Base-by-base conservation (phyloP, 2,113 vertebrate species). In the Chlorodrepanis virens region DNA sequence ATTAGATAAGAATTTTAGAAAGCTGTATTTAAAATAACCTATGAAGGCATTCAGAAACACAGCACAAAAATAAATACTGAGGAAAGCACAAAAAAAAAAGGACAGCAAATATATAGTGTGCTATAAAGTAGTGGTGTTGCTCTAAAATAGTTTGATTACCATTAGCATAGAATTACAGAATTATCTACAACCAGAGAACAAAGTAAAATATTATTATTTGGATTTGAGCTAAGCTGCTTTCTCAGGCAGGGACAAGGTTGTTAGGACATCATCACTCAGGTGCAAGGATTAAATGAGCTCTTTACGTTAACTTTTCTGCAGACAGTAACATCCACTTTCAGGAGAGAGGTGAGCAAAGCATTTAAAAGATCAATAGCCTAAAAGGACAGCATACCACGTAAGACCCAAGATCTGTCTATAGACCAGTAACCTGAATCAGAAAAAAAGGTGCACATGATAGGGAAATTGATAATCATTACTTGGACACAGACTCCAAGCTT, bases 1-100 rank as follows among this genome's bases (percentile, higher is more conserved):
- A 74, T 94, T 88, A 91, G 70, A 94, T 67, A 69, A 91, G 64
- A 95, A 95, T 92, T 95, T 91, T 93, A 52, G 90, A 92, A 89
- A 94, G 61, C 47, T 70, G 23, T 87, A 91, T 94, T 94, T 96
- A 63, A 82, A 93, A 83, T 80, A 67, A 90, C 56, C 61, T 80
- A 81, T 23, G 2, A 3, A 86, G 44, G 54, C 65, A 80, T 82
- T 92, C 52, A 92, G 76, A 57, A 93, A 35, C 39, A 81, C 49
- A 90, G 89, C 28, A 91, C 65, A 81, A 60, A 83, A 79, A 69
- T 61, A 82, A 89, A 97, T 59, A 90, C 49, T 44, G 17, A 72
- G 45, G 80, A 94, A 69, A 64, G 33, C 8, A 40, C 60, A 52
- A 83, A 60, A 87, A 72, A 35, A 72, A 17, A 35, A 39, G 2